Evolutionary conservation across 2,797 vertebrate species (phyloP), one percentile per base, ranked within the genome.

Genomic region (Mionectes olivaceus): DNA sequence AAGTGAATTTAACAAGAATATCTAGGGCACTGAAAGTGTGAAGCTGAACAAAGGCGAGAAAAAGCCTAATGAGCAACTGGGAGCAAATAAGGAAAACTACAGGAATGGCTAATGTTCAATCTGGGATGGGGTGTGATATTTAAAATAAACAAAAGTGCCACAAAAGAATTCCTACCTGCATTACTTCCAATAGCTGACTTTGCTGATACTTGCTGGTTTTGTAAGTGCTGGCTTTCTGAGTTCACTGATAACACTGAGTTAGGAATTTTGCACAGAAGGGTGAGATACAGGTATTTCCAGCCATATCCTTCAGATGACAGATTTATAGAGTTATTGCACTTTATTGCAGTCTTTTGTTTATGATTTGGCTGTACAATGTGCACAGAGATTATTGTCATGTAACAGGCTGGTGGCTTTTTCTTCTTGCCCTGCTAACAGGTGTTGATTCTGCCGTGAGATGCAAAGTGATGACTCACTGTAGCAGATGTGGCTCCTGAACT

Each of bases 61-160:
- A 55, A 63, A 43, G 7, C 21, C 33, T 56, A 33, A 56, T 41
- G 59, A 97, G 93, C 21, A 80, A 23, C 43, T 64, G 25, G 32
- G 32, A 52, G 50, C 17, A 16, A 50, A 87, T 75, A 8, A 92
- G 87, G 49, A 80, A 92, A 93, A 56, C 30, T 5, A 81, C 13
- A 57, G 49, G 70, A 50, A 90, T 67, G 32, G 76, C n/a, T 91
- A 87, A 87, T 74, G 65, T 93, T 87, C 83, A 30, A 9, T 57
- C 64, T 41, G 19, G 69, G 61, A 70, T 25, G 60, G 89, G 81
- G 90, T 81, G 93, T 81, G 84, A 64, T 76, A 70, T 46, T 74
- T 93, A 92, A 90, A 94, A 90, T 57, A 94, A 95, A 94, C 60
- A 94, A 47, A 94, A 79, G 50, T 77, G 25, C 8, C 81, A 89